Percentiles rank a stretch among this genome's conserved stretches.
Evolutionary conservation across 2,797 vertebrate genomes (phyloP).

Genomic region (Poeciliopsis presidionis): DNA sequence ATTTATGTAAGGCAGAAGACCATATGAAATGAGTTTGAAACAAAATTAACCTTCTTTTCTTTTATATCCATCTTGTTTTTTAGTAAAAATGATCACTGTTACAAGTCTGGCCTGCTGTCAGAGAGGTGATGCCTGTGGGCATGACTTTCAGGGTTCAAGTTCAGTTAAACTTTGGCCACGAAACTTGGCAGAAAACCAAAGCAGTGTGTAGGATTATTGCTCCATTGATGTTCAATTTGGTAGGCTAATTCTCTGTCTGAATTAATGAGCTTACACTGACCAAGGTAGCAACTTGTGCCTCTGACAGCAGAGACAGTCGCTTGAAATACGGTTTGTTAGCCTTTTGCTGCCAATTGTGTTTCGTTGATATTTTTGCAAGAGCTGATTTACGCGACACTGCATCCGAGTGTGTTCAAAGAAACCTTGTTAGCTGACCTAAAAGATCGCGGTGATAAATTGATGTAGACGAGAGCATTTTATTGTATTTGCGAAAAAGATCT

Average conservation of each 20-base stretch:
- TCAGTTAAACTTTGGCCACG: conserved; percentile 9
- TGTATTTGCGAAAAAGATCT: conserved; percentile 10
- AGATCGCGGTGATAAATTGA: conserved; percentile 12
- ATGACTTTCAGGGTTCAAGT: conserved; percentile 9
- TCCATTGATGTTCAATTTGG: conserved; percentile 19
- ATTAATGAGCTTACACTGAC: conserved; percentile 16
- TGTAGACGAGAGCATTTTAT: conserved; percentile 25
- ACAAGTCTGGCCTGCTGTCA: conserved; percentile 1
- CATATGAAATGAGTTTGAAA: background rate
- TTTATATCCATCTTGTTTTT: background rate
- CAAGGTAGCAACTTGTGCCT: background rate
- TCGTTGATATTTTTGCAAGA: conserved; percentile 2
- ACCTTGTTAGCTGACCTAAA: conserved; percentile 2
- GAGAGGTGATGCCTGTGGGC: background rate
- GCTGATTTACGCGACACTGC: conserved; percentile 1
- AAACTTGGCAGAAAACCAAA: conserved; percentile 27
- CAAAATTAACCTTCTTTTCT: background rate
- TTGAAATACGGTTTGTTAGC: background rate
- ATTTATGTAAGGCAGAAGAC: background rate
- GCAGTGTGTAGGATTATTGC: background rate
- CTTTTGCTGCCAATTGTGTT: conserved; percentile 2
- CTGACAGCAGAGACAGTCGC: background rate
- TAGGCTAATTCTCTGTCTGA: conserved; percentile 8
- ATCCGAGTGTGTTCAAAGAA: background rate
- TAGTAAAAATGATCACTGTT: conserved; percentile 5